Percentiles rank a stretch among this genome's conserved stretches.
These are phyloP conservation scores for Entomobrya proxima DNA, from an alignment of 2,888 invertebrate genomes.

Conservation along the genomic window DNA sequence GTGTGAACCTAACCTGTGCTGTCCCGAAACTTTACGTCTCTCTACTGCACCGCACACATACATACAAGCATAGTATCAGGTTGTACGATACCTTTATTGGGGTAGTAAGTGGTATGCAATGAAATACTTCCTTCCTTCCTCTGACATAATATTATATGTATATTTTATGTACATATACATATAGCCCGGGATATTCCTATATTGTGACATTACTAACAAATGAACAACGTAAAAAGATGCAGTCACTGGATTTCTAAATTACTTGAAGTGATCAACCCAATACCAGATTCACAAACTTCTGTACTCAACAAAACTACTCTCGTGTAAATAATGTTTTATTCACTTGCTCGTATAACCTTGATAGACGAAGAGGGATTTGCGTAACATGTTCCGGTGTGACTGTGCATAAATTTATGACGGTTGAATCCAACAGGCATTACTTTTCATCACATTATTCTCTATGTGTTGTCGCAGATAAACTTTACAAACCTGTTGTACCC, in stretches of 20 bases:
- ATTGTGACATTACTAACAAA: no score
- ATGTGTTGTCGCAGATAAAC: neutral
- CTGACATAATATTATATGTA: neutral
- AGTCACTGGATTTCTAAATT: neutral
- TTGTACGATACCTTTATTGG: constrained; percentile 29
- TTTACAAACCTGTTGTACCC: constrained; percentile 24
- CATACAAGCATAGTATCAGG: neutral
- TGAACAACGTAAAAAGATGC: no score
- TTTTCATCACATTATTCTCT: neutral
- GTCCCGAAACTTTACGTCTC: constrained; percentile 31
- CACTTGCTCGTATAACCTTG: neutral
- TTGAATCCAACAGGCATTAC: constrained; percentile 18
- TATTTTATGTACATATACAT: no score
- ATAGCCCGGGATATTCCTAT: no score
- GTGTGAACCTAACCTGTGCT: constrained; percentile 35
- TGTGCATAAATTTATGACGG: neutral
- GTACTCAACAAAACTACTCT: neutral
- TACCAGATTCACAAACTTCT: neutral
- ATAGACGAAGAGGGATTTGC: neutral
- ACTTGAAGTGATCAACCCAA: neutral
- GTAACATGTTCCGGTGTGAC: neutral
- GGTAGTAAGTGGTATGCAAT: constrained; percentile 6
- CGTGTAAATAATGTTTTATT: no score
- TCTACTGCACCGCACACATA: neutral
- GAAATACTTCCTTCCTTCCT: constrained; percentile 37